phyloP scores from a whole-genome alignment of 2,888 invertebrate genomes.

The Drosophila koepferae region DNA sequence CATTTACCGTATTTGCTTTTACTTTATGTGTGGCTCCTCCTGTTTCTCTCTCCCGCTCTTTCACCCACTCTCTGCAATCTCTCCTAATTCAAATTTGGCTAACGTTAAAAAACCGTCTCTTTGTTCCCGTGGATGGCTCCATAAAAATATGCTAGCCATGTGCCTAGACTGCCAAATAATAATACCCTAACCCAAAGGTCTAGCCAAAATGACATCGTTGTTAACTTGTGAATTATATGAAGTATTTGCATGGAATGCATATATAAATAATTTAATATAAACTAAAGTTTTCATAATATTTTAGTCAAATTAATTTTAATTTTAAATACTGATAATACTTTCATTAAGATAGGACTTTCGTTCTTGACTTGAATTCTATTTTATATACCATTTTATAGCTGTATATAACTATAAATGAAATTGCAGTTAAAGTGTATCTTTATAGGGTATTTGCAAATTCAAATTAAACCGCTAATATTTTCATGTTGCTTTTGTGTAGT shows the following conservation, averaged over 20 bases:
- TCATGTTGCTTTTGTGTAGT: background rate
- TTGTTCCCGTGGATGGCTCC: slow-evolving; percentile 46
- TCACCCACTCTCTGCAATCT: background rate
- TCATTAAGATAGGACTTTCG: too few relatives aligned
- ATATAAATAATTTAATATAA: too few relatives aligned
- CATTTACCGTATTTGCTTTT: slow-evolving; percentile 60
- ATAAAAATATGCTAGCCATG: slow-evolving; percentile 46
- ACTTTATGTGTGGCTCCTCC: slow-evolving; percentile 51
- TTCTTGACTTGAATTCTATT: too few relatives aligned
- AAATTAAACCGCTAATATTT: background rate
- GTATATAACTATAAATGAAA: too few relatives aligned
- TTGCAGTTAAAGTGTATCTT: background rate
- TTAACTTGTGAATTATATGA: too few relatives aligned
- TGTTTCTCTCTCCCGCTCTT: background rate
- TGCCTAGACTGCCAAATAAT: slow-evolving; percentile 12
- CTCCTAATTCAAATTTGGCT: slow-evolving; percentile 44
- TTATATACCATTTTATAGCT: too few relatives aligned
- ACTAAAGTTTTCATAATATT: too few relatives aligned
- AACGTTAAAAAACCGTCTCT: slow-evolving; percentile 41
- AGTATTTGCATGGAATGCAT: too few relatives aligned
- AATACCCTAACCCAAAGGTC: slow-evolving; percentile 21
- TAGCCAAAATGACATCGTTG: background rate
- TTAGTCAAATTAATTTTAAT: too few relatives aligned
- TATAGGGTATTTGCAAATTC: slow-evolving; percentile 19
- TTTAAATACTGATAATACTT: too few relatives aligned